Conservation (phyloP, 2,113 vertebrate species). For the Grantiella picta region DNA sequence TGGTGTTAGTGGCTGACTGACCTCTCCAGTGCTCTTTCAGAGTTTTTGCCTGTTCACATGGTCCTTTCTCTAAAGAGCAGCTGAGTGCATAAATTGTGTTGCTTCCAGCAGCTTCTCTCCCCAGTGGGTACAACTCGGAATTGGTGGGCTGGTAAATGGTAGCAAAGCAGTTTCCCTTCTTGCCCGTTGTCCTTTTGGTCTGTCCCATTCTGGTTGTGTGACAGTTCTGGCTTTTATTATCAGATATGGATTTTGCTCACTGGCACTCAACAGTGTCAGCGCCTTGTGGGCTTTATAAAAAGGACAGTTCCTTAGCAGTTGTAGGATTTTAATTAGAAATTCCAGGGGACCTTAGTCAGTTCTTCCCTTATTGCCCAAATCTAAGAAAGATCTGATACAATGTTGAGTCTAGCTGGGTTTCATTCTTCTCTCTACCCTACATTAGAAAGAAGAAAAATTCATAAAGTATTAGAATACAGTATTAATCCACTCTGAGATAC, state of each 20-base stretch:
- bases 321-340: not conserved
- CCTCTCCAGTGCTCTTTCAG: not conserved
- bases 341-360: not conserved
- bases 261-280: not conserved
- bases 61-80: constrained; percentile 4
- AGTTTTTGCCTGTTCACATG: not conserved
- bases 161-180: not conserved
- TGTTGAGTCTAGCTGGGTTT: not conserved
- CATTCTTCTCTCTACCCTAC: not conserved
- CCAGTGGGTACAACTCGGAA: not conserved
- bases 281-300: not conserved
- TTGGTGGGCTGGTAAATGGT: not conserved
- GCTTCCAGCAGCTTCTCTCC: constrained; percentile 23
- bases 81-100: not conserved
- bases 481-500: not conserved
- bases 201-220: not conserved
- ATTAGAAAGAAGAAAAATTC: not conserved
- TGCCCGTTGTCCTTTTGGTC: not conserved
- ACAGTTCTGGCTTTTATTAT: not conserved
- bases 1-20: not conserved
- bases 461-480: not conserved
- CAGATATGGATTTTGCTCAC: not conserved
- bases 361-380: not conserved
- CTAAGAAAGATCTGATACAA: not conserved
- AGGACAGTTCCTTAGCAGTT: not conserved